A percentile compares a stretch with the other conserved stretches of the same genome.
phyloP scores from a whole-genome alignment of 2,797 vertebrate species.

The Discoglossus pictus region DNA sequence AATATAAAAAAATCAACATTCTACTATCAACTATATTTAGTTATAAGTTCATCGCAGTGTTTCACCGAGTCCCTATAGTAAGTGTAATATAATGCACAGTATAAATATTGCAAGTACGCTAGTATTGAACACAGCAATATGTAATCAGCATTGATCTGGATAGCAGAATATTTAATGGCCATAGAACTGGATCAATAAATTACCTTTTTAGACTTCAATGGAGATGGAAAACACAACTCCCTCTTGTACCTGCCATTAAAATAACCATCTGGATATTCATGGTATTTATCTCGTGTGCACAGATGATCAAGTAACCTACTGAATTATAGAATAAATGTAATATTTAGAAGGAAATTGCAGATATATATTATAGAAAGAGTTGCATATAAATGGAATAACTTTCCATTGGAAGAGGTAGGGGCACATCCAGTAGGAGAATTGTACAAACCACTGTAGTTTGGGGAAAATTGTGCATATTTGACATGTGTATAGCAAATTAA shows the following conservation, averaged over 20 bases:
- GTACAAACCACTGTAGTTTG: too few species aligned
- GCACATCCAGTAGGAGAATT: too few species aligned
- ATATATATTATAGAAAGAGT: too few species aligned
- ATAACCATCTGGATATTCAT: slow-evolving; percentile 1
- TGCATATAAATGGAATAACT: too few species aligned
- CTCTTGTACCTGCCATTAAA: not conserved
- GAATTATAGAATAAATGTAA: too few species aligned
- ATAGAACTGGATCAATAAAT: slow-evolving; percentile 7
- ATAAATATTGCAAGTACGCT: slow-evolving; percentile 8
- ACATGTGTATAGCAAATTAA: too few species aligned
- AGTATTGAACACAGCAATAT: slow-evolving; percentile 2
- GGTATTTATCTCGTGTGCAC: not conserved
- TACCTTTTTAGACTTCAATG: not conserved
- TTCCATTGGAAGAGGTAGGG: too few species aligned
- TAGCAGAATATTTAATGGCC: not conserved
- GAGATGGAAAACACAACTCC: not conserved
- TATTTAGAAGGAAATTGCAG: too few species aligned
- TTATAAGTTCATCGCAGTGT: not conserved
- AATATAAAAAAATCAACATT: not conserved
- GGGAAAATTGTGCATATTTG: too few species aligned
- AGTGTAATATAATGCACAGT: not conserved
- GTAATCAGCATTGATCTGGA: slow-evolving; percentile 35
- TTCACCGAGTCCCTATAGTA: not conserved
- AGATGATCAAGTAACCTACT: too few species aligned
- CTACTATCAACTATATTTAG: not conserved